These are phyloP conservation scores for Heliothis virescens DNA, from an alignment of 1,140 invertebrate species.

Conservation along the genomic window DNA sequence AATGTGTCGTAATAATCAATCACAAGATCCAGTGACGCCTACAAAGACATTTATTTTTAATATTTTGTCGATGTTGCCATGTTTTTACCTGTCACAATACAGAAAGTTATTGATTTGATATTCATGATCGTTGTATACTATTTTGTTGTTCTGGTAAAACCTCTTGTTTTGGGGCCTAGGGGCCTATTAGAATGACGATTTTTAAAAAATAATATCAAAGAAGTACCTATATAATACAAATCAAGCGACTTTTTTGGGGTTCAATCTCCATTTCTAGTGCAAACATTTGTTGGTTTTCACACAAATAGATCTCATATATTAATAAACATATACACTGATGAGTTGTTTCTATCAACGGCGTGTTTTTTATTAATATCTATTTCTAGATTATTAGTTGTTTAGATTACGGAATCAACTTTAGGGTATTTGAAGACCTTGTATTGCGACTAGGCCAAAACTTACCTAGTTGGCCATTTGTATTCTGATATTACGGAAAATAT, in stretches of 20 bases:
- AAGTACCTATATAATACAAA: too few relatives aligned
- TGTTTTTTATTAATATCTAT: conserved; percentile 17
- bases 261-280: too few relatives aligned
- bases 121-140: background rate
- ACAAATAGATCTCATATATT: conserved; percentile 23
- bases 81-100: conserved; percentile 27
- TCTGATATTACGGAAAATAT: background rate
- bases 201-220: too few relatives aligned
- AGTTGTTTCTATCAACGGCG: background rate
- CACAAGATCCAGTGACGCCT: background rate
- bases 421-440: background rate
- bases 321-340: background rate
- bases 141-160: too few relatives aligned
- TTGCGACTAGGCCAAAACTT: background rate
- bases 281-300: conserved; percentile 4
- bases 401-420: background rate
- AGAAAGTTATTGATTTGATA: background rate
- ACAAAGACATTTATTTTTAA: background rate
- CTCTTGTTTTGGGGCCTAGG: too few relatives aligned
- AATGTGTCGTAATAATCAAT: background rate
- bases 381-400: background rate
- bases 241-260: too few relatives aligned
- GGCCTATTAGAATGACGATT: too few relatives aligned
- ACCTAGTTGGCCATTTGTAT: background rate
- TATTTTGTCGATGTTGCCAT: conserved; percentile 14